phyloP scores from a whole-genome alignment of 1,140 invertebrate species.

The Myzus persicae region DNA sequence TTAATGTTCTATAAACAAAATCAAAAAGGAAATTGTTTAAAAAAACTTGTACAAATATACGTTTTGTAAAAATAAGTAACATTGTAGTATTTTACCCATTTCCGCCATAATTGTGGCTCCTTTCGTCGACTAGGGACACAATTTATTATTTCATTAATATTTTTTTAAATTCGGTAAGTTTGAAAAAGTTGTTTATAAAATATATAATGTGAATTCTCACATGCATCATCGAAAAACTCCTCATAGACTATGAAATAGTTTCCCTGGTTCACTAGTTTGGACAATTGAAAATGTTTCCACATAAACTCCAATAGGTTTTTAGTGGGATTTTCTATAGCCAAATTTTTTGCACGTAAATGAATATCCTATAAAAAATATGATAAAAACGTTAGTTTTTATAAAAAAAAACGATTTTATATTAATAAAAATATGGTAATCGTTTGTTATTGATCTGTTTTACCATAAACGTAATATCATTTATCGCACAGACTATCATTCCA shows the following conservation, averaged over 20 bases:
- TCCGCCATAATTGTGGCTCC: no score
- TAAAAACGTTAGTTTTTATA: not conserved
- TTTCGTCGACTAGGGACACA: not conserved
- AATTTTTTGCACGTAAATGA: constrained; percentile 73
- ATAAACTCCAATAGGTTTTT: constrained; percentile 86
- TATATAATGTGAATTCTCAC: constrained; percentile 3
- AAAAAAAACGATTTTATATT: not conserved
- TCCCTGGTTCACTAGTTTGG: constrained; percentile 78
- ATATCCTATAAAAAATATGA: constrained; percentile 67
- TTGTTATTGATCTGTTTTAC: not conserved
- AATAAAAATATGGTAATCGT: not conserved
- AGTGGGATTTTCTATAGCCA: constrained; percentile 91
- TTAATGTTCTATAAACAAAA: not conserved
- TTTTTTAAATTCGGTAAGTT: not conserved
- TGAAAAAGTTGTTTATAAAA: not conserved
- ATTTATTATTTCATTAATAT: constrained; percentile 11
- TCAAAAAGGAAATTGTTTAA: not conserved
- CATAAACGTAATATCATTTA: not conserved
- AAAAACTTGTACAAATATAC: not conserved
- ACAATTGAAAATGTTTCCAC: constrained; percentile 80
- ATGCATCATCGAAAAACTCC: constrained; percentile 74
- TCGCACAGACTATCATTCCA: no score
- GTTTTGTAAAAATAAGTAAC: not conserved
- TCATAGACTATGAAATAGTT: constrained; percentile 90
- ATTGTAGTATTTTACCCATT: not conserved